These are phyloP conservation scores for Rhynchotus rufescens DNA, from an alignment of 2,797 vertebrate genomes.

Conservation along the genomic window DNA sequence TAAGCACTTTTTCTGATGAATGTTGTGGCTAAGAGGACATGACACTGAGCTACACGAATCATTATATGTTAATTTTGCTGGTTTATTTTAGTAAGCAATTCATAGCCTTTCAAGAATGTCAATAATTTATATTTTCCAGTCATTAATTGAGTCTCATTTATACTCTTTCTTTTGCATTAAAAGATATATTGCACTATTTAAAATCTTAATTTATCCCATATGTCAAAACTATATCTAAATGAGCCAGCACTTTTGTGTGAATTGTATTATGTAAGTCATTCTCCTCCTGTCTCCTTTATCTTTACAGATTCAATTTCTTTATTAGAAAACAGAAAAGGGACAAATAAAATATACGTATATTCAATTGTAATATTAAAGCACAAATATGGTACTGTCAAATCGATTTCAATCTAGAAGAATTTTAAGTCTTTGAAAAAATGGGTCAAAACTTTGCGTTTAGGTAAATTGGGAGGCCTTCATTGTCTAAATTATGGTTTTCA, in stretches of 20 bases:
- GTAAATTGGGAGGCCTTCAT: neutral
- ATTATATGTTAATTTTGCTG: constrained; percentile 65
- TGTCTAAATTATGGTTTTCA: neutral
- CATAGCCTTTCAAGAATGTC: constrained; percentile 55
- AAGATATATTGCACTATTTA: constrained; percentile 68
- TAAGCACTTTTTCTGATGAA: constrained; percentile 30
- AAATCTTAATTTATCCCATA: constrained; percentile 66
- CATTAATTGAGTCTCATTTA: constrained; percentile 63
- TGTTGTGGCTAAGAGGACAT: constrained; percentile 60
- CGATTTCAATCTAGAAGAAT: neutral
- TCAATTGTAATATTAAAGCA: neutral
- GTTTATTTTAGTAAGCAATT: constrained; percentile 69
- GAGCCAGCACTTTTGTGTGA: constrained; percentile 34
- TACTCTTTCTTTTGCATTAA: constrained; percentile 60
- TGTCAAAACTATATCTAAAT: constrained; percentile 48
- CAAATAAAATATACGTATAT: neutral
- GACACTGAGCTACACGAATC: constrained; percentile 51
- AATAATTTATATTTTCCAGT: constrained; percentile 44
- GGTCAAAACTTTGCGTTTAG: neutral
- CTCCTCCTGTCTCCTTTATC: neutral
- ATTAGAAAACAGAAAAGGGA: neutral
- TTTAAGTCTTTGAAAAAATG: neutral
- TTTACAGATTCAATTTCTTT: neutral
- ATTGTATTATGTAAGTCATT: constrained; percentile 40
- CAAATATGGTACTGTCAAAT: neutral